phyloP scores from a whole-genome alignment of 1,140 invertebrate species.

The Drosophila arawakana region DNA sequence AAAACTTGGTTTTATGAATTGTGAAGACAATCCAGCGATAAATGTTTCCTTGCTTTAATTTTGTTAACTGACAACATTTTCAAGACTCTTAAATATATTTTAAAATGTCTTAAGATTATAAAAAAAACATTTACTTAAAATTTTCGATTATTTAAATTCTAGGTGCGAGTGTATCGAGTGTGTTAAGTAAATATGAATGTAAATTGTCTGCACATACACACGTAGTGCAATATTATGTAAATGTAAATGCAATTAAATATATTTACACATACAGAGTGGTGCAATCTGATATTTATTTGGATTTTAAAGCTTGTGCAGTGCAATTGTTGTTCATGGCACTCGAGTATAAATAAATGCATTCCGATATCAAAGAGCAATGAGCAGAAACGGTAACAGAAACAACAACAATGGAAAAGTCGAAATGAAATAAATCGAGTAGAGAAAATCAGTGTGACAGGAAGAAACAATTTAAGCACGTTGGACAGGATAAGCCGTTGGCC shows the following conservation, averaged over 20 bases:
- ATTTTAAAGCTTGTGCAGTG: constrained; percentile 59
- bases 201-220: constrained; percentile 12
- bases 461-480: constrained; percentile 82
- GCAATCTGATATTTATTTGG: constrained; percentile 71
- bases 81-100: background rate
- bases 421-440: constrained; percentile 75
- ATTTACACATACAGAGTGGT: constrained; percentile 60
- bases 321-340: constrained; percentile 4
- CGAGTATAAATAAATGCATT: constrained; percentile 65
- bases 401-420: constrained; percentile 50
- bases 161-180: constrained; percentile 1
- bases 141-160: background rate
- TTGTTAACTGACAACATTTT: no score
- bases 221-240: constrained; percentile 17
- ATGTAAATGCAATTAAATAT: constrained; percentile 64
- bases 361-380: constrained; percentile 33
- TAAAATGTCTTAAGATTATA: background rate
- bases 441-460: constrained; percentile 79
- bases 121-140: background rate
- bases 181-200: constrained; percentile 13
- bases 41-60: no score
- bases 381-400: constrained; percentile 19
- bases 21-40: no score
- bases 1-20: no score
- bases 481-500: constrained; percentile 72